phyloP scores from a whole-genome alignment of 2,113 vertebrate genomes.

The Tiliqua scincoides region DNA sequence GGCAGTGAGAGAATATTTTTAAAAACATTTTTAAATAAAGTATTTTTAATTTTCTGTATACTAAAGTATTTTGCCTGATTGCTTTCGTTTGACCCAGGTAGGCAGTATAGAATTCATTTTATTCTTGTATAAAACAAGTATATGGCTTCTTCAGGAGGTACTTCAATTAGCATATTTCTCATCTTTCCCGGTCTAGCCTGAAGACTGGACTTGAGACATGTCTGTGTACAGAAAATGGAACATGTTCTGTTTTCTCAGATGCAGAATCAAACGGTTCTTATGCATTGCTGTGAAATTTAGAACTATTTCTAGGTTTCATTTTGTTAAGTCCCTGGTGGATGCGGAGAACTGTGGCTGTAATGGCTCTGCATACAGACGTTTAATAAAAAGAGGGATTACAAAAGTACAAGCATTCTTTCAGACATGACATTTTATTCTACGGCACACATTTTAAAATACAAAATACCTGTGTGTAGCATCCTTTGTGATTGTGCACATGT shows the following conservation, averaged over 20 bases:
- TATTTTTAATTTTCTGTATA: conserved; percentile 39
- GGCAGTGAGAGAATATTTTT: conserved; percentile 10
- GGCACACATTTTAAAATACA: background rate
- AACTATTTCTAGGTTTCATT: conserved; percentile 42
- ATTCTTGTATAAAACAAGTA: too few relatives aligned
- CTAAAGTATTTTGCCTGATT: conserved; percentile 6
- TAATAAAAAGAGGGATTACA: background rate
- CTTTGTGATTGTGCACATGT: background rate
- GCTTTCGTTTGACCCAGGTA: conserved; percentile 8
- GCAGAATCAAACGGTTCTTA: conserved; percentile 9
- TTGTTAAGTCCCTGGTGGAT: conserved; percentile 7
- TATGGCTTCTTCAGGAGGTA: background rate
- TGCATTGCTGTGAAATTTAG: conserved; percentile 11
- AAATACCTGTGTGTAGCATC: background rate
- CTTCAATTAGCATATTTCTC: conserved; percentile 25
- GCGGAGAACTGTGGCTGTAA: conserved; percentile 21
- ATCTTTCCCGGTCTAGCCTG: conserved; percentile 15
- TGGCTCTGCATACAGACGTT: conserved; percentile 21
- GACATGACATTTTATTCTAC: background rate
- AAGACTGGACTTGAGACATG: conserved; percentile 25
- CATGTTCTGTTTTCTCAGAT: conserved; percentile 33
- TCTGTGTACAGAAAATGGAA: conserved; percentile 1
- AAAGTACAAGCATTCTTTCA: conserved; percentile 30
- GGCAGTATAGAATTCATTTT: background rate
- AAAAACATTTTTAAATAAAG: conserved; percentile 54